Evolutionary conservation across 2,113 vertebrate species (phyloP).

Genomic region (Cyphomyrus discorhynchus): DNA sequence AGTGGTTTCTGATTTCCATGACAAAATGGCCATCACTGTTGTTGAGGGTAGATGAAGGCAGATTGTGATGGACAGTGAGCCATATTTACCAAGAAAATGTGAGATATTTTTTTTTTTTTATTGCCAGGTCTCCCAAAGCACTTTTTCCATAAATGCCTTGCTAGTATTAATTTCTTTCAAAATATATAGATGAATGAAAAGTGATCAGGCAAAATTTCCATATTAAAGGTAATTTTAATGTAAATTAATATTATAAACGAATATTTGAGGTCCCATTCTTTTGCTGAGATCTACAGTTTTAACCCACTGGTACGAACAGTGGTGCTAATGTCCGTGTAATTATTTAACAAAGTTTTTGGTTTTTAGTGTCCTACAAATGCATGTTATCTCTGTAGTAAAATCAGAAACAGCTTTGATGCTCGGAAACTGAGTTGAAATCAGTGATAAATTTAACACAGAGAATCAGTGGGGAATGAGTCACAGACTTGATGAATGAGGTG

Average conservation of each 20-base stretch:
- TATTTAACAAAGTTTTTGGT: background rate
- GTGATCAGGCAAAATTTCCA: background rate
- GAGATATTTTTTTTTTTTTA: conserved; percentile 20
- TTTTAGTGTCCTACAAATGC: background rate
- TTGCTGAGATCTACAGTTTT: background rate
- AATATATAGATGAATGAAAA: background rate
- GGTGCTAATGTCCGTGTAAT: background rate
- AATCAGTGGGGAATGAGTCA: background rate
- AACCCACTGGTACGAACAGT: background rate
- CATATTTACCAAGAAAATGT: conserved; percentile 16
- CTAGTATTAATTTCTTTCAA: conserved; percentile 44
- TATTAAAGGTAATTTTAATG: background rate
- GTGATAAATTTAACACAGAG: background rate
- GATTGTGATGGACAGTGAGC: conserved; percentile 19
- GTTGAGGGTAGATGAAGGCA: background rate
- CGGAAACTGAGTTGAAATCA: background rate
- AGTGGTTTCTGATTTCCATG: background rate
- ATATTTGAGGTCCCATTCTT: background rate
- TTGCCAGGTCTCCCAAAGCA: conserved; percentile 37
- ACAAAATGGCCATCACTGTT: background rate
- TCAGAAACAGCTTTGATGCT: background rate
- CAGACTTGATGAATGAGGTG: background rate
- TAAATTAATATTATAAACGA: background rate
- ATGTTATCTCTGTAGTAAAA: background rate
- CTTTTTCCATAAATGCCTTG: conserved; percentile 45